phyloP scores from a whole-genome alignment of 2,888 invertebrate species.

The Zaprionus bogoriensis region DNA sequence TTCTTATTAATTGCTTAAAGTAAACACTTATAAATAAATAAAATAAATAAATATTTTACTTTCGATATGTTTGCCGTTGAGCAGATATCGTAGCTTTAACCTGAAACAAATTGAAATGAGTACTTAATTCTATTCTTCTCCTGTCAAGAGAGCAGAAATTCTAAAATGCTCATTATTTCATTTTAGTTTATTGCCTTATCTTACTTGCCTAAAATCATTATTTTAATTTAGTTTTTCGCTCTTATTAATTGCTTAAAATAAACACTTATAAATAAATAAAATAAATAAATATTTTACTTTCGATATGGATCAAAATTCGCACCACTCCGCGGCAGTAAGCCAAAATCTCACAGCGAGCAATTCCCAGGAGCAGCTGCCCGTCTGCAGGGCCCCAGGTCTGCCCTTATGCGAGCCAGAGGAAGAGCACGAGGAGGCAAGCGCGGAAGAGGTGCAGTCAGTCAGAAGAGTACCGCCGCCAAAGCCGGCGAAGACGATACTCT shows the following conservation, averaged over 20 bases:
- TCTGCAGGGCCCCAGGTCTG: conserved; percentile 32
- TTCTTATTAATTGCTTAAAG: no score
- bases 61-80: no score
- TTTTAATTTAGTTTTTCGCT: no score
- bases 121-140: no score
- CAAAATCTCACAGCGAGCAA: no score
- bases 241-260: no score
- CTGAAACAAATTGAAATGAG: no score
- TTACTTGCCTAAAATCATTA: no score
- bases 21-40: neutral
- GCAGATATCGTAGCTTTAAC: no score
- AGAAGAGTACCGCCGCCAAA: neutral
- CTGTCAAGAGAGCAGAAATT: no score
- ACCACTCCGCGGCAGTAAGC: neutral
- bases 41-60: neutral
- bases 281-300: neutral
- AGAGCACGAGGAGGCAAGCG: rapidly evolving
- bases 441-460: neutral
- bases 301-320: conserved; percentile 5
- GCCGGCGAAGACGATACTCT: conserved; percentile 3
- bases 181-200: neutral
- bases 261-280: neutral
- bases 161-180: neutral
- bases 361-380: neutral
- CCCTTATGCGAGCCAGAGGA: conserved; percentile 14